Conservation (phyloP, 2,113 vertebrate species). For the Trematocara nigrifrons region DNA sequence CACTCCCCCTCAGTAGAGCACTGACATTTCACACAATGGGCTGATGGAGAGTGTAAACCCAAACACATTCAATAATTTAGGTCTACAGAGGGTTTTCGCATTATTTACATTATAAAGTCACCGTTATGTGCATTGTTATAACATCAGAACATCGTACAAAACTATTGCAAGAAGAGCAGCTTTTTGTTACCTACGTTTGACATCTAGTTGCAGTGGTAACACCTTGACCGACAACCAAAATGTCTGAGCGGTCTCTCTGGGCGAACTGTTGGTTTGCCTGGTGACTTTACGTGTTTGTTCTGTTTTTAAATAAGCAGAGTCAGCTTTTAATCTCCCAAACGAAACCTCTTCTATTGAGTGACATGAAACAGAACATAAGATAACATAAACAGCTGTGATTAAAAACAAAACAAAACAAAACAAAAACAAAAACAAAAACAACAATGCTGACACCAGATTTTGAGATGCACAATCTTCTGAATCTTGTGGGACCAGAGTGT, state of each 20-base stretch:
- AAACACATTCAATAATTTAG: constrained; percentile 70
- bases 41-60: constrained; percentile 54
- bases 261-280: constrained; percentile 12
- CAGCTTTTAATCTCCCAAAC: neutral
- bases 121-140: constrained; percentile 58
- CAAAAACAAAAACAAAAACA: neutral
- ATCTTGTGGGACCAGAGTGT: constrained; percentile 20
- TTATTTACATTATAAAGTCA: constrained; percentile 70
- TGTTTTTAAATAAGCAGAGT: constrained; percentile 5
- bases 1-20: constrained; percentile 47
- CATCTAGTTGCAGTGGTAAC: constrained; percentile 65
- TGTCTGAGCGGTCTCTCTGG: neutral
- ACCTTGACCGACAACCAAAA: constrained; percentile 35
- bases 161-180: constrained; percentile 74
- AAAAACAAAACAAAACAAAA: neutral
- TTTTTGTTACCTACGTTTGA: constrained; percentile 61
- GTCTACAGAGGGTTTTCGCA: constrained; percentile 45
- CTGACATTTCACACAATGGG: constrained; percentile 61
- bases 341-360: neutral
- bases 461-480: constrained; percentile 21
- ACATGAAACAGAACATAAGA: constrained; percentile 27
- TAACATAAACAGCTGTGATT: constrained; percentile 39
- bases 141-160: constrained; percentile 69
- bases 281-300: constrained; percentile 3
- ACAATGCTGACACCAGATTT: constrained; percentile 8